Evolutionary conservation across 2,113 vertebrate genomes (phyloP), one percentile per base, ranked within the genome.

Genomic region (Bubo bubo): DNA sequence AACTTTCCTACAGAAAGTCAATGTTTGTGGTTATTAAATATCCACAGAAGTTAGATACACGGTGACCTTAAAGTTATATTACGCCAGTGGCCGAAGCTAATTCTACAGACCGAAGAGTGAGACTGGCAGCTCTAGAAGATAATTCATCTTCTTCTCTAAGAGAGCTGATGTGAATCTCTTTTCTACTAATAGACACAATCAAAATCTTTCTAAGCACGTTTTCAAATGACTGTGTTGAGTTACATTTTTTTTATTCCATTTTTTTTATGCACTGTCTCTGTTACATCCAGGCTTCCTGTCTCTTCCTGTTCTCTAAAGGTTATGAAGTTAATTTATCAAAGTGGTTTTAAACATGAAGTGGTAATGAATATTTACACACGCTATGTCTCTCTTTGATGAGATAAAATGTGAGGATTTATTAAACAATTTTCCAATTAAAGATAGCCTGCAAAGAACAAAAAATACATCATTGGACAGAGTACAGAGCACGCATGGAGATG

Each of bases 241-340:
- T 91, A 70, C 39, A 4, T 87, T 77, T 80, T 90, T 90, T 80
- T 90, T 90, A 83, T 88, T 94, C 37, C 75, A 4, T 82, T 91
- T 84, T 93, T 96, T 96, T 32, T 7, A 79, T 90, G 59, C 82
- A 74, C 47, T 6, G 10, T 88, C 95, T 94, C 81, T 80, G 77
- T 75, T 94, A 95, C 64, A 95, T 90, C 77, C 84, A 96, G 89
- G 91, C 77, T 94, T 97, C 81, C 96, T 96, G 89, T 96, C 94
- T 97, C 96, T 96, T 93, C 93, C 94, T 94, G 93, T 84, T 94
- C 88, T 94, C 82, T 96, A 96, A 96, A 97, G 96, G 94, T 97
- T 97, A 96, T 96, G 86, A 97, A 97, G 96, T 97, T 97, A 97
- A 97, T 97, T 96, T 97, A 90, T 82, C 95, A 95, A 97, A 94